These are phyloP conservation scores for Nyleta sp. DNA, from an alignment of 2,888 invertebrate genomes.

Conservation along the genomic window DNA sequence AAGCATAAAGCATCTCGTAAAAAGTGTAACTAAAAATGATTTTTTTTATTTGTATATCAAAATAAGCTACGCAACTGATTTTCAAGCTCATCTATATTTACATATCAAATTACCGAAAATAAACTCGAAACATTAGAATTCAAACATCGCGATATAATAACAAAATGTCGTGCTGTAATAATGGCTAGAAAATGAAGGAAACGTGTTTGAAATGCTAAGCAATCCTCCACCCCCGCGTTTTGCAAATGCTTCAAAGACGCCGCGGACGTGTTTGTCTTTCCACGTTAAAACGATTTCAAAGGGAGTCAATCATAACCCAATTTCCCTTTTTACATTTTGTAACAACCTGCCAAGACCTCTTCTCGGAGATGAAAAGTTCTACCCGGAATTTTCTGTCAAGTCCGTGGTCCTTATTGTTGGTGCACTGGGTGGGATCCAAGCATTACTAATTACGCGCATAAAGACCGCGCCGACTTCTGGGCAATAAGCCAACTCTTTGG, in stretches of 20 bases:
- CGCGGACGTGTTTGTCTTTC: conserved; percentile 20
- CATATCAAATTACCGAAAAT: too few species aligned
- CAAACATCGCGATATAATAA: too few species aligned
- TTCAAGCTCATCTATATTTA: too few species aligned
- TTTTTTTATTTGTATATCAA: too few species aligned
- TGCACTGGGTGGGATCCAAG: conserved; percentile 40
- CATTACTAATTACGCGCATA: conserved; percentile 50
- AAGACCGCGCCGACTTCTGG: conserved; percentile 31
- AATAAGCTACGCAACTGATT: too few species aligned
- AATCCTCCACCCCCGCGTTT: neutral
- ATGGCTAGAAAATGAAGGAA: conserved; percentile 5
- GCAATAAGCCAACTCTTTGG: conserved; percentile 43
- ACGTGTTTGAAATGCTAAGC: conserved; percentile 11
- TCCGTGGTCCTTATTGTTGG: conserved; percentile 38
- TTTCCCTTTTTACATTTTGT: conserved; percentile 36
- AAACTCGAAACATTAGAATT: too few species aligned
- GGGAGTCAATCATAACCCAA: conserved; percentile 47
- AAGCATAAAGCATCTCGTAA: too few species aligned
- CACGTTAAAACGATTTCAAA: conserved; percentile 31
- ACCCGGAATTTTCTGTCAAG: conserved; percentile 37
- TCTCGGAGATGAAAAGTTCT: conserved; percentile 41
- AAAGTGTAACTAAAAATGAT: too few species aligned
- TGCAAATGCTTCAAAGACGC: conserved; percentile 25
- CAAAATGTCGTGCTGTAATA: neutral
- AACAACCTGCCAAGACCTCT: conserved; percentile 24